A percentile compares a stretch with the other conserved stretches of the same genome.
phyloP scores from a whole-genome alignment of 2,797 vertebrate species.

The Taeniopygia guttata region DNA sequence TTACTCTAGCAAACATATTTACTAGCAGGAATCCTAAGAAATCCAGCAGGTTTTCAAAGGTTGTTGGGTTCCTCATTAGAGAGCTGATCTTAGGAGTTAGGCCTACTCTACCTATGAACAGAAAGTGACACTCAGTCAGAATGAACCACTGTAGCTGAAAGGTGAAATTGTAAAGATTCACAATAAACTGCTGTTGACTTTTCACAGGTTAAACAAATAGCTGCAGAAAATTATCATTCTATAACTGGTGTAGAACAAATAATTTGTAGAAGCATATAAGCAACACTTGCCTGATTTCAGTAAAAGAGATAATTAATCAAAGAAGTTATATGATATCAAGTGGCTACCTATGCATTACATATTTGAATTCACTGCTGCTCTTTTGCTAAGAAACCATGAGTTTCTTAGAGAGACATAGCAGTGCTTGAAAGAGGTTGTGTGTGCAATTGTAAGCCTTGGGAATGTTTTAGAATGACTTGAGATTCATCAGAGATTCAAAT shows the following conservation, averaged over 20 bases:
- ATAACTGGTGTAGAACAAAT: neutral
- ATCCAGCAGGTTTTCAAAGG: neutral
- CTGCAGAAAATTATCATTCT: neutral
- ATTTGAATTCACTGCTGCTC: neutral
- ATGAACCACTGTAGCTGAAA: neutral
- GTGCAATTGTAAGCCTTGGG: neutral
- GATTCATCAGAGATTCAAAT: neutral
- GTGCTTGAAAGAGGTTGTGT: neutral
- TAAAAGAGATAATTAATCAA: neutral
- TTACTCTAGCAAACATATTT: neutral
- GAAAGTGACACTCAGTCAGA: neutral
- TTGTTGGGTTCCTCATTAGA: neutral
- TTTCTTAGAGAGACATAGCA: accelerated
- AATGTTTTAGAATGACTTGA: neutral
- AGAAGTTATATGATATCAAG: neutral
- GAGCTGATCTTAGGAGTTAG: neutral
- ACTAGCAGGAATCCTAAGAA: neutral
- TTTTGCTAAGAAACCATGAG: neutral
- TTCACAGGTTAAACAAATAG: neutral
- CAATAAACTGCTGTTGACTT: neutral
- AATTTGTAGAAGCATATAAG: neutral
- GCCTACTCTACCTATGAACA: neutral
- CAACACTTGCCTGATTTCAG: neutral
- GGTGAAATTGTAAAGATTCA: neutral
- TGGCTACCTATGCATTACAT: neutral